Evolutionary conservation across 2,113 vertebrate genomes (phyloP).

Genomic region (Scomber colias): DNA sequence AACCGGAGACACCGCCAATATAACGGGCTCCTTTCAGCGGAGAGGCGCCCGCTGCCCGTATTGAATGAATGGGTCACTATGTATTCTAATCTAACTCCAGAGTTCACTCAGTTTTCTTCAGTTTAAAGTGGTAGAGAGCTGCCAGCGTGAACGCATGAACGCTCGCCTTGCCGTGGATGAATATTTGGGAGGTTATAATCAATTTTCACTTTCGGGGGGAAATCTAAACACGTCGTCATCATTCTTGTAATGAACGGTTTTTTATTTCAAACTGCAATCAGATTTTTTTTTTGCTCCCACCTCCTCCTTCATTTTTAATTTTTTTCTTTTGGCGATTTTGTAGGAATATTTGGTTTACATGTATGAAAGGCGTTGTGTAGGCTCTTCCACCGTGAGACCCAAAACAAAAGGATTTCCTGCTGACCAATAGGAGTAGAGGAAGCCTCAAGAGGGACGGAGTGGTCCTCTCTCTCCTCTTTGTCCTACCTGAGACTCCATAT

Average conservation of each 20-base stretch:
- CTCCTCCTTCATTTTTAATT: background rate
- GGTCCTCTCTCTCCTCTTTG: conserved; percentile 68
- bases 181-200: background rate
- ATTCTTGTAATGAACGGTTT: accelerated
- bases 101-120: conserved; percentile 46
- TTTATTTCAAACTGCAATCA: background rate
- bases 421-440: conserved; percentile 67
- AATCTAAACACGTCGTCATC: background rate
- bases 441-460: conserved; percentile 51
- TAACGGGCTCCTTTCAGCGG: conserved; percentile 79
- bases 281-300: background rate
- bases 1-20: conserved; percentile 66
- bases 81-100: conserved; percentile 59
- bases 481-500: conserved; percentile 63
- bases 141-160: no score
- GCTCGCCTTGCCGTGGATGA: background rate
- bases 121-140: conserved; percentile 18
- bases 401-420: conserved; percentile 68
- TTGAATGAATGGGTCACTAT: conserved; percentile 77
- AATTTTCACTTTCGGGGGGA: background rate
- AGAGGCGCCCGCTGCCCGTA: conserved; percentile 56
- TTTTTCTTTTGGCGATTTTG: background rate
- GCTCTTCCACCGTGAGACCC: conserved; percentile 45
- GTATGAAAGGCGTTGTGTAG: conserved; percentile 32
- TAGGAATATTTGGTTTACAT: conserved; percentile 11